Evolutionary conservation across 2,797 vertebrate species (phyloP), one percentile per base, ranked within the genome.

Genomic region (Hippopotamyrus pictus): DNA sequence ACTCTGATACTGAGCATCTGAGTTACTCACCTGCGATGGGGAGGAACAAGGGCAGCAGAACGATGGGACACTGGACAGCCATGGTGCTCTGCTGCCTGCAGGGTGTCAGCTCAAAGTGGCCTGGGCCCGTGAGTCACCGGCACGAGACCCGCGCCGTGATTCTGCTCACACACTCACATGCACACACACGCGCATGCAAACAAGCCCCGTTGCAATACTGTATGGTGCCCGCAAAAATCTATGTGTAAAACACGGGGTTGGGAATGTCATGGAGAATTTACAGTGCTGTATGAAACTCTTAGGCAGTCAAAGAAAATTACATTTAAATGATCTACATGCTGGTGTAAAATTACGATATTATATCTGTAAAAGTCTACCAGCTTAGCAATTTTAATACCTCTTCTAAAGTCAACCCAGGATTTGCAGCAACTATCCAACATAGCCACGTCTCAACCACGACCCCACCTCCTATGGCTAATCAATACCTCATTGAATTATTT

Each of bases 11-110:
- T 65, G 22, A 65, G 25, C 62, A 12, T 25, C 22, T 29, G 62
- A 37, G 53, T 41, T 44, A 89, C 90, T 90, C 90, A 96, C 95
- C 94, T 91, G 46, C 83, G 5, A 83, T 9, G 41, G 57, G 3
- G 84, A 90, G 76, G n/a, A 94, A 53, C 89, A 95, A 90, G 65
- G 41, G 29, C 88, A 94, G 83, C 50, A 88, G 11, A 29, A 82
- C 37, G 89, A 82, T 88, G 89, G 94, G 6, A 59, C 48, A 5
- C 7, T 48, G 6, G 29, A 86, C 3, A 8, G 92, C 91, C 94
- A 95, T 95, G 53, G 54, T 84, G 89, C 22, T 65, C 33, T 8
- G 73, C 48, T 46, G 33, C 6, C 3, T 73, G 54, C 12, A 0
- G 29, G 9, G n/a, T 4, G 3, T 14, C 29, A 44, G 19, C 51